Base-by-base conservation (phyloP, 1,140 invertebrate species). In the Chrysomallon squamiferum region DNA sequence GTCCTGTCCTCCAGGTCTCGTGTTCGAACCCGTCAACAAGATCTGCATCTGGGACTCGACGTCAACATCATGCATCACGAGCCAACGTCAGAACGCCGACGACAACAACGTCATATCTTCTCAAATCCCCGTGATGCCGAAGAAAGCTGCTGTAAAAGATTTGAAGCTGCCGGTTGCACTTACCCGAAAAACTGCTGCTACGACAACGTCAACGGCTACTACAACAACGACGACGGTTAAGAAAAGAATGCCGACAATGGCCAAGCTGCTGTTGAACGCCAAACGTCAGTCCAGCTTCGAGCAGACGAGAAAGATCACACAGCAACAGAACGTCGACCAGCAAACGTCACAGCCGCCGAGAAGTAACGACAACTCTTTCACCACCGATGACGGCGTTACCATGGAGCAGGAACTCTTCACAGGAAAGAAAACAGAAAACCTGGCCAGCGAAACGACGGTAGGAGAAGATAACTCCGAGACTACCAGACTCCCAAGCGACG, bases 11-110 rank as follows among this genome's bases (percentile, higher is more conserved):
- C 30, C 41, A 20, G 62, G 50, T 7, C 57, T 69, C 6, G 62
- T 64, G 22, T 69, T 69, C 35, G 67, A 69, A 29, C 20, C 67
- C 7, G 33, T 41, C 20, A 29, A 59, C 25, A 63, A 63, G 47
- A 59, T 69, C 3, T 69, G 67, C 27, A 45, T 65, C 62, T 69
- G 67, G 67, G 66, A 68, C 41, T 68, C 66, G 1, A 60, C 29
- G 3, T 52, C 66, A 15, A 43, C 22, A 22, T 62, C 59, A 2
- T 62, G 59, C n/a, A 61, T 18, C 43, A 33, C 1, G 35, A 47
- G 20, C 30, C 54, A 52, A 38, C 29, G 29, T 25, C 49, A 27
- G 7, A 45, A 29, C 25, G 50, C 20, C 29, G 32, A 41, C n/a
- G 47, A 54, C 15, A 49, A 49, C 30, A 52, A 20, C 58, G 41